Evolutionary conservation across 1,140 invertebrate species (phyloP), one percentile per base, ranked within the genome.

Genomic region (Bombus ignitus): DNA sequence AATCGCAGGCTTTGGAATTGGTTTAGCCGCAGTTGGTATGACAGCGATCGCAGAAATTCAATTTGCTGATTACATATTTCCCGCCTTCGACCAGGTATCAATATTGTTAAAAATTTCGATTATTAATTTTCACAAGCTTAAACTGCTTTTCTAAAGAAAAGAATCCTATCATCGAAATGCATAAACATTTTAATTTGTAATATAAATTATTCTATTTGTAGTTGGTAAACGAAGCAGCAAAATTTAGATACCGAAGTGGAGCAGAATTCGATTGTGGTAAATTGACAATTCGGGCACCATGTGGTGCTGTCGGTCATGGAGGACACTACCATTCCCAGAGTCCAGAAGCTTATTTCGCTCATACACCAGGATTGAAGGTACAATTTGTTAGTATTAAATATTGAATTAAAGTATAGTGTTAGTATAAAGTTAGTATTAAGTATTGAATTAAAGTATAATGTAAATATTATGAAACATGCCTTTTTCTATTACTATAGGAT

Each of bases 1-100:
- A 18, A 99, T 99, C 90, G 98, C 97, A 13, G 99, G 99, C 0
- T 99, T 99, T 96, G 99, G 98, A 1, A 99, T 99, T 88, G 99
- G 99, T 22, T 95, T 98, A 35, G 99, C 99, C 1, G 97, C 97
- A 12, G 96, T 96, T 2, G 99, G 99, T 22, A 96, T 97, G 0
- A 99, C 98, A 4, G 98, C 99, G 0, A 99, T 99, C 87, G 99
- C 99, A 32, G 99, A 99, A 96, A 99, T 99, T 92, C 99, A 99
- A 95, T 99, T 99, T 96, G 99, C 98, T 13, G 99, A 99, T 96
- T 99, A 99, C 92, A 99, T 99, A 89, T 99, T 98, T 94, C 99
- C 99, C 32, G 99, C 99, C 2, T 99, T 99, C 96, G 99, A 99
- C 96, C 99, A 99, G 96, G 98, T 99, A 88, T 65, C 22, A 12